These are phyloP conservation scores for Seriola quinqueradiata DNA, from an alignment of 2,113 vertebrate species.

Conservation along the genomic window DNA sequence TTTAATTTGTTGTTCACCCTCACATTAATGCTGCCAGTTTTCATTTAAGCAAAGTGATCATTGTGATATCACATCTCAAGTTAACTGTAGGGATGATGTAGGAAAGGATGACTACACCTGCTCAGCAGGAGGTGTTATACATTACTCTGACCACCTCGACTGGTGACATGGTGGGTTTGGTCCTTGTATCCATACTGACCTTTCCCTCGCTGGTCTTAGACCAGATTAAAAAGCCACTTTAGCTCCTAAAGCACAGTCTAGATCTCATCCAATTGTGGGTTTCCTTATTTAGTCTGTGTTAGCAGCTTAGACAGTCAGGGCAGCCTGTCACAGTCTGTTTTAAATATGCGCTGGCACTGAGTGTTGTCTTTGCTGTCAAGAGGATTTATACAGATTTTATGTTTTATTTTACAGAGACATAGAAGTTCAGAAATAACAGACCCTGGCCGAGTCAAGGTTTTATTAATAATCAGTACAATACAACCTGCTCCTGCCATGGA, in stretches of 20 bases:
- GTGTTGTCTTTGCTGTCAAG: neutral
- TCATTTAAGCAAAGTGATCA: neutral
- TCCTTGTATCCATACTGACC: neutral
- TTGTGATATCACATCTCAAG: neutral
- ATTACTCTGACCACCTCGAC: neutral
- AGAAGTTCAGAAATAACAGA: neutral
- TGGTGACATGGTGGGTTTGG: neutral
- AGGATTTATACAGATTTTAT: neutral
- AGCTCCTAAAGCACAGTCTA: slow-evolving; percentile 49
- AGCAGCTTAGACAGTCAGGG: slow-evolving; percentile 63
- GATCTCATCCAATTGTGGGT: slow-evolving; percentile 76
- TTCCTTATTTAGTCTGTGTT: slow-evolving; percentile 75
- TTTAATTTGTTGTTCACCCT: neutral
- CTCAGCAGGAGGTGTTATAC: neutral
- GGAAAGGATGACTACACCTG: neutral
- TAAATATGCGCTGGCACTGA: neutral
- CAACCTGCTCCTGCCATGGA: neutral
- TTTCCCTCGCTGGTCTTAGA: slow-evolving; percentile 29
- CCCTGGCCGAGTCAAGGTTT: neutral
- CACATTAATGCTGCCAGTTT: neutral
- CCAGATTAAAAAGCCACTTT: slow-evolving; percentile 74
- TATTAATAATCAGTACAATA: neutral
- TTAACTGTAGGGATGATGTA: neutral
- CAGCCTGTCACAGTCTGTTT: slow-evolving; percentile 12
- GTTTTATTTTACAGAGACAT: neutral